A percentile compares a stretch with the other conserved stretches of the same genome.
Conservation (phyloP, 2,113 vertebrate species). For the Crotophaga sulcirostris region DNA sequence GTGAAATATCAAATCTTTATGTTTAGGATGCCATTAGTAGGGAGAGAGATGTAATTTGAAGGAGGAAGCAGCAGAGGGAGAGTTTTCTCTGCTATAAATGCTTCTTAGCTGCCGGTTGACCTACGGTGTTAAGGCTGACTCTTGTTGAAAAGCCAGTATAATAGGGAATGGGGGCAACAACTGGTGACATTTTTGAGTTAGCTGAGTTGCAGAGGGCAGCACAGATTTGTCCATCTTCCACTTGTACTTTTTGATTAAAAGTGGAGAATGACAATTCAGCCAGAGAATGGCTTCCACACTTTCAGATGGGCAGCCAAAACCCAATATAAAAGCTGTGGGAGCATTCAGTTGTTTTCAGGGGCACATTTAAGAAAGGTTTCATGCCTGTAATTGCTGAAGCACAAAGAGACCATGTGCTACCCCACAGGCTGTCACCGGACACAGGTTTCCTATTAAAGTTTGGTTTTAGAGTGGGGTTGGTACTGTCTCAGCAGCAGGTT, state of each 20-base stretch:
- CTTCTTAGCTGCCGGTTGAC: conserved; percentile 17
- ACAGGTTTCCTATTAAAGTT: not conserved
- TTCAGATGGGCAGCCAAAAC: not conserved
- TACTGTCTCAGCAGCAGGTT: fast-evolving
- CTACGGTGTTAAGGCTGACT: not conserved
- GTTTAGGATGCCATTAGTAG: not conserved
- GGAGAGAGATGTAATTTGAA: conserved; percentile 63
- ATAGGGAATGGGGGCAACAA: not conserved
- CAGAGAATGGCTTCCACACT: fast-evolving
- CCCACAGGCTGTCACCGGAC: not conserved
- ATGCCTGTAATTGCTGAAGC: not conserved
- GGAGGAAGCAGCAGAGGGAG: conserved; percentile 71
- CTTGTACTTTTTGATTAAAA: not conserved
- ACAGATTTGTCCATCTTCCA: not conserved
- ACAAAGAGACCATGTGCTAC: not conserved
- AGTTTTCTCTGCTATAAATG: conserved; percentile 65
- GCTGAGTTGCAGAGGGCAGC: not conserved
- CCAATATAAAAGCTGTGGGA: not conserved
- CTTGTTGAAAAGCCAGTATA: conserved; percentile 4
- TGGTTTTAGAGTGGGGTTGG: not conserved
- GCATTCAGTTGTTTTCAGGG: not conserved
- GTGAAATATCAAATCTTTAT: conserved; percentile 4
- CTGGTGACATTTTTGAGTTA: not conserved
- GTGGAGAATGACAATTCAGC: not conserved
- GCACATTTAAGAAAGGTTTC: not conserved